phyloP scores from a whole-genome alignment of 2,113 vertebrate genomes.

The Clarias gariepinus region DNA sequence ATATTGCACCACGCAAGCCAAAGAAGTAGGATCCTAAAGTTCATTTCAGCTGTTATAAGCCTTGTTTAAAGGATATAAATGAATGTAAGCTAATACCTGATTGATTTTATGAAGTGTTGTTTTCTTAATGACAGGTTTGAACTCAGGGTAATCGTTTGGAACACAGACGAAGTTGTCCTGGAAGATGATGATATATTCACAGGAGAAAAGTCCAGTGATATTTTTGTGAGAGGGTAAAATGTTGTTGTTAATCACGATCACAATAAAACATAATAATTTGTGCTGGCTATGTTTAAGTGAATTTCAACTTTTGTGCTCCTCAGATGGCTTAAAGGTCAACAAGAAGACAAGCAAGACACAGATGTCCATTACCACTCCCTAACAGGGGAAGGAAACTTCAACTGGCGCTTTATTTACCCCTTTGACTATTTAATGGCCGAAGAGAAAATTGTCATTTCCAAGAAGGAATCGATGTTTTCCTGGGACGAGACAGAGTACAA shows the following conservation, averaged over 20 bases:
- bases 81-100: background rate
- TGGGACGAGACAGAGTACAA: slow-evolving; percentile 99
- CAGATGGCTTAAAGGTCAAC: slow-evolving; percentile 98
- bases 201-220: slow-evolving; percentile 99
- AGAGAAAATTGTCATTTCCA: slow-evolving; percentile 97
- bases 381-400: slow-evolving; percentile 96
- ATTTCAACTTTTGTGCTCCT: slow-evolving; percentile 16
- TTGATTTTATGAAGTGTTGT: background rate
- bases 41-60: background rate
- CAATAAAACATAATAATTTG: background rate
- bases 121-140: slow-evolving; percentile 83
- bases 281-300: background rate
- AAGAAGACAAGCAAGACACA: slow-evolving; percentile 98
- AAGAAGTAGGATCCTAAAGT: slow-evolving; percentile 81
- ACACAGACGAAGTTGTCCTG: slow-evolving; percentile 97
- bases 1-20: slow-evolving; percentile 94
- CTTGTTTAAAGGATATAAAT: background rate
- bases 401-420: slow-evolving; percentile 96
- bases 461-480: slow-evolving; percentile 99
- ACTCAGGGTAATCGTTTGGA: slow-evolving; percentile 98
- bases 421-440: slow-evolving; percentile 96
- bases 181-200: slow-evolving; percentile 99
- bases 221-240: slow-evolving; percentile 88
- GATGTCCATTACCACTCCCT: slow-evolving; percentile 98
- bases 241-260: background rate